These are phyloP conservation scores for Mimumesa dahlbomi DNA, from an alignment of 2,888 invertebrate genomes.

Conservation along the genomic window DNA sequence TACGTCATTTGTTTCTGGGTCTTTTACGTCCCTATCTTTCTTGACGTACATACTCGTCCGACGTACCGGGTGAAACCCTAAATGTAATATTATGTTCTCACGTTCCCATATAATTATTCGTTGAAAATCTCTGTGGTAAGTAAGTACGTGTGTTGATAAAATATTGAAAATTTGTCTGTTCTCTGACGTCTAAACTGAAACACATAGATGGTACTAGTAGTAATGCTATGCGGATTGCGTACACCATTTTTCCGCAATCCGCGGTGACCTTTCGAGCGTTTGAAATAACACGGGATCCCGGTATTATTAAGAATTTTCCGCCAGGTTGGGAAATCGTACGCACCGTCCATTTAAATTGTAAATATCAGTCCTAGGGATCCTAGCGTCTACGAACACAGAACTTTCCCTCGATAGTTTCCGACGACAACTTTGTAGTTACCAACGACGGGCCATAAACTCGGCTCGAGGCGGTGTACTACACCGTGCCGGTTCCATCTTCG, in stretches of 20 bases:
- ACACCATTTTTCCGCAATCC: no score
- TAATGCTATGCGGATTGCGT: no score
- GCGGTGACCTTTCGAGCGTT: no score
- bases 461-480: background rate
- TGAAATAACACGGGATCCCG: no score
- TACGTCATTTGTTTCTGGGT: constrained; percentile 76
- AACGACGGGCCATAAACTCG: constrained; percentile 8
- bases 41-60: constrained; percentile 50
- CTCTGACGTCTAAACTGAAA: no score
- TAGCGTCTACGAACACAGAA: background rate
- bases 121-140: no score
- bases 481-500: background rate
- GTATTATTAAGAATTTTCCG: background rate
- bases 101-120: no score
- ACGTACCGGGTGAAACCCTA: constrained; percentile 68
- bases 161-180: no score
- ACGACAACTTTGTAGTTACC: background rate
- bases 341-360: background rate
- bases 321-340: background rate
- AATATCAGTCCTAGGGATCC: background rate
- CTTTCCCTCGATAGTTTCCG: background rate
- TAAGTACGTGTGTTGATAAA: no score
- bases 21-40: constrained; percentile 72
- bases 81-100: no score
- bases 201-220: no score